A percentile compares a stretch with the other conserved stretches of the same genome.
Conservation (phyloP, 2,888 invertebrate genomes). For the Archips xylosteana region DNA sequence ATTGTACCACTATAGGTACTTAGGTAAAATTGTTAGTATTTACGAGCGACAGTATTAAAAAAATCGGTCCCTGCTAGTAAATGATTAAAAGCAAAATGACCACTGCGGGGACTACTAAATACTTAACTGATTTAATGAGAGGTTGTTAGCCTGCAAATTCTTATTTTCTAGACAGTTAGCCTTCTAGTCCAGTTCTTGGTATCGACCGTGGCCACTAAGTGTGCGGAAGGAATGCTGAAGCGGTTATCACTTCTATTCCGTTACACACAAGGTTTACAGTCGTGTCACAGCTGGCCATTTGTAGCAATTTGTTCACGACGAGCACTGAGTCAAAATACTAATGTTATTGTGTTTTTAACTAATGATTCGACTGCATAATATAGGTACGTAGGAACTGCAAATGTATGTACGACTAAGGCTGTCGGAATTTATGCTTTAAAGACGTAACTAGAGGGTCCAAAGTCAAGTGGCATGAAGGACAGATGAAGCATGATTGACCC, state of each 20-base stretch:
- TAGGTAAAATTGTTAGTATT: not conserved
- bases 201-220: slow-evolving; percentile 6
- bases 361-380: slow-evolving; percentile 9
- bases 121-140: not conserved
- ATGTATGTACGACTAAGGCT: not conserved
- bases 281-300: slow-evolving; percentile 12
- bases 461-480: not conserved
- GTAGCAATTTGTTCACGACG: slow-evolving; percentile 37
- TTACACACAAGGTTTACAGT: not conserved
- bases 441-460: not conserved
- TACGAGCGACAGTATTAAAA: not conserved
- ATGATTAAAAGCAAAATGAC: not conserved
- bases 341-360: slow-evolving; percentile 25
- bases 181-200: slow-evolving; percentile 10
- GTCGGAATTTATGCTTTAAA: not conserved
- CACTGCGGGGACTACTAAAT: not conserved
- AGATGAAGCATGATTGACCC: not conserved
- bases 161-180: slow-evolving; percentile 12
- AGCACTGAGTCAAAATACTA: slow-evolving; percentile 25
- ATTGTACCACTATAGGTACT: not conserved
- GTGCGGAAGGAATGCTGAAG: slow-evolving; percentile 11
- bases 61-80: too few relatives aligned
- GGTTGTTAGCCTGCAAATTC: slow-evolving; percentile 6
- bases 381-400: slow-evolving; percentile 8
- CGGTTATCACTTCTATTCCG: slow-evolving; percentile 7